Evolutionary conservation across 2,888 invertebrate genomes (phyloP), one percentile per base, ranked within the genome.

Genomic region (Tipula helvola): DNA sequence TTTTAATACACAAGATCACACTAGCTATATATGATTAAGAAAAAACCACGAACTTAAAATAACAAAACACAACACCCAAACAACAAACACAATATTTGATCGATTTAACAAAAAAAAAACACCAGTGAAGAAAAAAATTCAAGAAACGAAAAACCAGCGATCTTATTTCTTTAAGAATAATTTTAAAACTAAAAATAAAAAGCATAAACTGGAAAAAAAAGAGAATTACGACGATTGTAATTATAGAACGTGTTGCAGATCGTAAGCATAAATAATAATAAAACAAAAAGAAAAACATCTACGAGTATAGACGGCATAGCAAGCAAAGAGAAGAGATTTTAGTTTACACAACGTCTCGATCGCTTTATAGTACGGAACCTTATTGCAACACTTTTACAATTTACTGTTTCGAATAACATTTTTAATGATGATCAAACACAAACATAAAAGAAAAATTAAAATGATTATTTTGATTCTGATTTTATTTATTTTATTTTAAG

Each of bases 171-270:
- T 71, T 71, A 28, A 71, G 71, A 71, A 71, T 71, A 71, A 71
- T 28, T 71, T 71, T 71, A 71, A 28, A 71, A 71, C 71, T 71
- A 71, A 71, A 71, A 71, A 71, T 71, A 71, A 16, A 71, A 28
- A 71, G 10, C 71, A 71, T 71, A 71, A 71, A 71, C 71, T 71
- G 71, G 71, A 71, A 71, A 28, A 28, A 28, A 28, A 71, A 71
- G 71, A 71, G 71, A 71, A 71, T 71, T 71, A 71, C 71, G 71
- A 71, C 71, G 71, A 12, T 71, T n/a, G 71, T 71, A 71, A 71
- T 71, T 71, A 71, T 71, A 71, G 71, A 71, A 71, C 71, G 71
- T 71, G 71, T 71, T 71, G 71, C 71, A 71, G 71, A 71, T 71
- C 71, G 71, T 71, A 71, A 71, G 28, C 71, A 71, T 71, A 71